Conservation (phyloP, 2,113 vertebrate genomes). For the Halichoerus grypus region DNA sequence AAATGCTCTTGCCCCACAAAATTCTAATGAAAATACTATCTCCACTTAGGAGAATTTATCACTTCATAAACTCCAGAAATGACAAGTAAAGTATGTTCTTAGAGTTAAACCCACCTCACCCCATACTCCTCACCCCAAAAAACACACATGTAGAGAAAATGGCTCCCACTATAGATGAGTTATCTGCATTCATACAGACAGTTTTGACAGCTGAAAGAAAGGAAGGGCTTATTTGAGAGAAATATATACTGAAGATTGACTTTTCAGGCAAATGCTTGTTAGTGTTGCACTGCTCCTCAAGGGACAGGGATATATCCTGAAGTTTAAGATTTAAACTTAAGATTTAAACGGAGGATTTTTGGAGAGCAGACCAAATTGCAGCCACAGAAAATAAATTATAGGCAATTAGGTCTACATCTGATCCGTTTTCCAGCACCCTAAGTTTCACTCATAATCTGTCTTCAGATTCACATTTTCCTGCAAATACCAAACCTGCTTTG, state of each 20-base stretch:
- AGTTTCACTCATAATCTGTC: constrained; percentile 52
- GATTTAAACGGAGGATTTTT: constrained; percentile 69
- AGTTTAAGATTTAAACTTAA: constrained; percentile 69
- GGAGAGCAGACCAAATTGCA: constrained; percentile 56
- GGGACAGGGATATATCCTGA: background rate
- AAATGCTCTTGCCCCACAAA: background rate
- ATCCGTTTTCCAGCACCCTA: constrained; percentile 61
- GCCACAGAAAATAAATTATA: constrained; percentile 66
- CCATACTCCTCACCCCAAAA: background rate
- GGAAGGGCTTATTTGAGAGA: constrained; percentile 37
- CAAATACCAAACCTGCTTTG: constrained; percentile 45
- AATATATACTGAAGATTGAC: constrained; percentile 4
- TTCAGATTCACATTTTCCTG: constrained; percentile 44
- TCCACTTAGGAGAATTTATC: constrained; percentile 39
- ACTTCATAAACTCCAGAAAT: constrained; percentile 53
- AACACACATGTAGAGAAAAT: background rate
- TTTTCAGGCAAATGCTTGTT: constrained; percentile 68
- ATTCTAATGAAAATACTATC: constrained; percentile 57
- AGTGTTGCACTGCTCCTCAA: background rate
- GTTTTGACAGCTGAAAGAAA: constrained; percentile 54
- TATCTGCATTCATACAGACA: background rate
- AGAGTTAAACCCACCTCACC: background rate
- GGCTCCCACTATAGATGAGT: background rate
- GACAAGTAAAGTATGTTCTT: background rate
- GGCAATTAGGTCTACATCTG: constrained; percentile 62